phyloP scores from a whole-genome alignment of 2,888 invertebrate species.

The Dysmachus trigonus region DNA sequence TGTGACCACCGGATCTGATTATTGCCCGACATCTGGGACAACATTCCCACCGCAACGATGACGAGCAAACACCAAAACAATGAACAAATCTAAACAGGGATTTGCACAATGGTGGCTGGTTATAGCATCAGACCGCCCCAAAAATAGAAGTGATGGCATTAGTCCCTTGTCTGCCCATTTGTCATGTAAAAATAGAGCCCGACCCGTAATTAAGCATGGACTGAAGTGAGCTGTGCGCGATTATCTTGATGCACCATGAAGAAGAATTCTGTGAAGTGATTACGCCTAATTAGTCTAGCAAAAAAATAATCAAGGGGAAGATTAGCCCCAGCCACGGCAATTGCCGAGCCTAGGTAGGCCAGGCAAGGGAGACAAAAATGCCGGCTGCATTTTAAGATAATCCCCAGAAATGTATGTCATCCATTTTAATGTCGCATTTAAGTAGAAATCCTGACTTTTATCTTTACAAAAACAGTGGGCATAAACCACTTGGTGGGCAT shows the following conservation, averaged over 20 bases:
- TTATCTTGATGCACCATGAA: slow-evolving; percentile 3
- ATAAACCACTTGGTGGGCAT: background rate
- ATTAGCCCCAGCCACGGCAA: background rate
- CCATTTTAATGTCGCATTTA: background rate
- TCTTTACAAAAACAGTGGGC: background rate
- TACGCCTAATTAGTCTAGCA: background rate
- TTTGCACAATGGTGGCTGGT: background rate
- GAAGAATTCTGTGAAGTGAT: slow-evolving; percentile 13
- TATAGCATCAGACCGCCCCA: background rate
- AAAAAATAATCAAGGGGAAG: background rate
- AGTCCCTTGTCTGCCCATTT: slow-evolving; percentile 9
- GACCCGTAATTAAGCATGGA: slow-evolving; percentile 20
- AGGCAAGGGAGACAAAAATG: background rate
- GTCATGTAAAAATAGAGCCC: slow-evolving; percentile 33
- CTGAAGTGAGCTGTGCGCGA: slow-evolving; percentile 1
- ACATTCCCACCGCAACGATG: background rate
- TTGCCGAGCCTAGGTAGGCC: background rate
- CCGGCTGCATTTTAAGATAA: background rate
- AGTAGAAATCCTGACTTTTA: background rate
- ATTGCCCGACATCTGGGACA: slow-evolving; percentile 17
- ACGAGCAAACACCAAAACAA: slow-evolving; percentile 1
- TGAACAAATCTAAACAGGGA: background rate
- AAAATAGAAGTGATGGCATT: slow-evolving; percentile 21
- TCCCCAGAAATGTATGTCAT: background rate
- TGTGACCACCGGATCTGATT: slow-evolving; percentile 9